Percentiles rank a stretch among this genome's conserved stretches.
Evolutionary conservation across 92 coral and sea anemone genomes (phyloP).

Genomic region (Epizoanthus ramosus): DNA sequence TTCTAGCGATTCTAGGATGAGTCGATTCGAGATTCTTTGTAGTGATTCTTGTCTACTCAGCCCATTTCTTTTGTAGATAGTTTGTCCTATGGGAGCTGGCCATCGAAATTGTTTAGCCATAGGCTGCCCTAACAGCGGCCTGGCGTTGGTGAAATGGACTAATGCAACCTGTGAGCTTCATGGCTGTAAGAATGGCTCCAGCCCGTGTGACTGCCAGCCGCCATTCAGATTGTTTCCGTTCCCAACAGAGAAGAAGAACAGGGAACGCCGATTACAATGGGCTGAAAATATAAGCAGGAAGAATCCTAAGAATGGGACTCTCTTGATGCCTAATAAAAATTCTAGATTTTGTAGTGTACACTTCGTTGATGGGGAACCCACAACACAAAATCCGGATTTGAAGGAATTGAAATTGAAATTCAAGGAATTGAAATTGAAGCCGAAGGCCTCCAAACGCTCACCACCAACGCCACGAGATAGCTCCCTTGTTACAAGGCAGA

Average conservation of each 20-base stretch:
- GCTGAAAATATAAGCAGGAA: constrained; percentile 51
- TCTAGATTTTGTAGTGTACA: constrained; percentile 61
- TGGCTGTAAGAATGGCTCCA: constrained; percentile 52
- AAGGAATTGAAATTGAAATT: not conserved
- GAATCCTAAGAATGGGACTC: constrained; percentile 42
- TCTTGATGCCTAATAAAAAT: constrained; percentile 59
- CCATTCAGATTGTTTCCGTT: constrained; percentile 60
- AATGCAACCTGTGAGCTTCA: constrained; percentile 46
- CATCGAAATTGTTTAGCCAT: constrained; percentile 58
- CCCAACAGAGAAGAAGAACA: constrained; percentile 59
- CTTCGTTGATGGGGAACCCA: constrained; percentile 56
- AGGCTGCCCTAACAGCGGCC: constrained; percentile 60
- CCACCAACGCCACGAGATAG: constrained; percentile 35
- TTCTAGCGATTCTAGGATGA: constrained; percentile 47
- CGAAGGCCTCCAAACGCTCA: constrained; percentile 6
- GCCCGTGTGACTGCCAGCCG: constrained; percentile 61
- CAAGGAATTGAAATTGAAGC: not conserved
- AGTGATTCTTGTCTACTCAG: constrained; percentile 35
- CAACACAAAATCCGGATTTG: constrained; percentile 59
- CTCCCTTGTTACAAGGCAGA: constrained; percentile 13
- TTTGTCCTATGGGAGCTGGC: constrained; percentile 61
- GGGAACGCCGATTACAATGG: constrained; percentile 55
- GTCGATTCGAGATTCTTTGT: constrained; percentile 42
- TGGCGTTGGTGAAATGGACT: constrained; percentile 59
- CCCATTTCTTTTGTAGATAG: constrained; percentile 59